Conservation (phyloP, 2,797 vertebrate genomes). For the Pseudochirops corinnae region DNA sequence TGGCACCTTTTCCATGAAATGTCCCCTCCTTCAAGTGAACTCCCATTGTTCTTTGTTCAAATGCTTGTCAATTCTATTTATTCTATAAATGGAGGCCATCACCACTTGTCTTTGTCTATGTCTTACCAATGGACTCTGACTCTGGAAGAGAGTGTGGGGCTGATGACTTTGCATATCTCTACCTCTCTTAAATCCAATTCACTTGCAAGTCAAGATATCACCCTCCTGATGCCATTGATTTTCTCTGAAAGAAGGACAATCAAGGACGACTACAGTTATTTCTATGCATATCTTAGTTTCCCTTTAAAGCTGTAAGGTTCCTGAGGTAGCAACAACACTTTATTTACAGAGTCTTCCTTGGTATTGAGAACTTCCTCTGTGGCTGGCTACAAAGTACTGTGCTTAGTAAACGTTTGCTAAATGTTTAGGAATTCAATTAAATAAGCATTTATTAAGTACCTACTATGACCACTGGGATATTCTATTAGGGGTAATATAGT, state of each 20-base stretch:
- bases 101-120: neutral
- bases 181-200: neutral
- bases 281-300: neutral
- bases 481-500: neutral
- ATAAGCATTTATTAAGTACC: neutral
- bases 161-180: neutral
- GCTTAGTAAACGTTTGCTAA: neutral
- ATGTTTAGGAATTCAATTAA: neutral
- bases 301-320: neutral
- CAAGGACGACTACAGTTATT: neutral
- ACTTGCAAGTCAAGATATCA: neutral
- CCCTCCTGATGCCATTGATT: neutral
- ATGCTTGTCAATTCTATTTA: neutral
- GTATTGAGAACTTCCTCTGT: neutral
- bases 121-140: neutral
- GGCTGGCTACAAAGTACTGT: neutral
- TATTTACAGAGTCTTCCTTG: neutral
- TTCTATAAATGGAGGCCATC: neutral
- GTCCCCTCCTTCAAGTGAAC: neutral
- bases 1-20: neutral
- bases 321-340: neutral
- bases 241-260: neutral
- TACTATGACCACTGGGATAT: neutral
- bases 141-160: neutral
- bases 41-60: neutral